These are phyloP conservation scores for Agonopterix heracliana DNA, from an alignment of 2,888 invertebrate genomes.

Conservation along the genomic window DNA sequence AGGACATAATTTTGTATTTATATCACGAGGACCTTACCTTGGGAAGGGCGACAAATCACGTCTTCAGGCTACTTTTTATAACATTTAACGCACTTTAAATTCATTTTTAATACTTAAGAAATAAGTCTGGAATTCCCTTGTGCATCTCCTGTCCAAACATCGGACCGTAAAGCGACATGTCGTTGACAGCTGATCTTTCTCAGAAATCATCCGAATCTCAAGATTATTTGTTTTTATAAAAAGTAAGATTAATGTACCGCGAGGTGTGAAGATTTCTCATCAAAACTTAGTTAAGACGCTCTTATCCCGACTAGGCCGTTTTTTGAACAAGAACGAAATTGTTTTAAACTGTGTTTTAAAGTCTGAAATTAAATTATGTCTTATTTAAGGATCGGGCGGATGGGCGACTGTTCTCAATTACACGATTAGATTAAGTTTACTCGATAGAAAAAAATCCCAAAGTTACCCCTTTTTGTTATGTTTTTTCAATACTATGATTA, in stretches of 20 bases:
- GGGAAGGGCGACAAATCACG: slow-evolving; percentile 43
- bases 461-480: no score
- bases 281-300: slow-evolving; percentile 22
- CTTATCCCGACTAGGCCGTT: no score
- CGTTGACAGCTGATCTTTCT: slow-evolving; percentile 41
- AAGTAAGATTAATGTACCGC: slow-evolving; percentile 50
- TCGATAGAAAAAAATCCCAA: no score
- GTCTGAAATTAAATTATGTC: no score
- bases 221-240: slow-evolving; percentile 42
- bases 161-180: slow-evolving; percentile 29
- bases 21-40: slow-evolving; percentile 29
- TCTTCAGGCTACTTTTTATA: slow-evolving; percentile 22
- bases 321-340: no score
- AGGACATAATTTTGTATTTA: slow-evolving; percentile 54
- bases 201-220: slow-evolving; percentile 36
- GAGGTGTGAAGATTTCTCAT: slow-evolving; percentile 53
- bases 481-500: no score
- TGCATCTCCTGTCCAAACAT: slow-evolving; percentile 15
- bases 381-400: no score
- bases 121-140: background rate
- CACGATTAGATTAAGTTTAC: no score
- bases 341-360: no score
- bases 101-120: background rate
- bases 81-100: background rate
- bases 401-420: no score